Base-by-base conservation (phyloP, 2,888 invertebrate species). In the Drosophila monieri region DNA sequence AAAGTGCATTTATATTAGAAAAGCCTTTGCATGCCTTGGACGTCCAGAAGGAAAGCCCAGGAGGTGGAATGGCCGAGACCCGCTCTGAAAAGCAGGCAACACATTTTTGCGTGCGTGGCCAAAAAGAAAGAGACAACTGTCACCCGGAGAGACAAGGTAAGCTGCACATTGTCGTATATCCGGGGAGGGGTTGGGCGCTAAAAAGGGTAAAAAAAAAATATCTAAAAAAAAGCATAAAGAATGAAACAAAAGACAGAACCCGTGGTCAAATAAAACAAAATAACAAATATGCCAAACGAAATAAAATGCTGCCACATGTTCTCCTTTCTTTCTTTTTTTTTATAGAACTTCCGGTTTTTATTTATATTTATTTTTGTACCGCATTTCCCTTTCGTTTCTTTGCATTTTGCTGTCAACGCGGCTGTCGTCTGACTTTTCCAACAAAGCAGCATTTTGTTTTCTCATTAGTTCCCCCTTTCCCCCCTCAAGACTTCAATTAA, bases 61-160 rank as follows among this genome's bases (percentile, higher is more conserved):
- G 49, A 25, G 18, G 52, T 30, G 30, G 51, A 18, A 41, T 35
- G 27, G 49, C 51, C 12, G 48, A 61, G 57, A 53, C 66, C 61
- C 69, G 57, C 64, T 59, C 77, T 72, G 61, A 83, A 77, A 80
- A 83, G 78, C 70, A 59, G 86, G 72, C 80, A 80, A 64, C 81
- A 86, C 76, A 84, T 77, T 80, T 65, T 84, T 84, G 86, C 84
- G 80, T 84, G 84, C 80, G 86, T 83, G 77, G 85, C 83, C 35
- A n/a, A 15, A 58, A 76, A 76, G 80, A 60, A 55, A 58, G 14
- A 23, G 43, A 44, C 30, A 35, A 30, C 14, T 15, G 35, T 54
- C 44, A 55, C 32, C 39, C 18, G 18, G 44, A 23, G 54, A 25
- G 25, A 15, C 25, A 43, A 35, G 6, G 35, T 32, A 9, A 14